Percentiles rank a stretch among this genome's conserved stretches.
These are phyloP conservation scores for Tonatia bakeri DNA, from an alignment of 2,113 vertebrate genomes.

Conservation along the genomic window DNA sequence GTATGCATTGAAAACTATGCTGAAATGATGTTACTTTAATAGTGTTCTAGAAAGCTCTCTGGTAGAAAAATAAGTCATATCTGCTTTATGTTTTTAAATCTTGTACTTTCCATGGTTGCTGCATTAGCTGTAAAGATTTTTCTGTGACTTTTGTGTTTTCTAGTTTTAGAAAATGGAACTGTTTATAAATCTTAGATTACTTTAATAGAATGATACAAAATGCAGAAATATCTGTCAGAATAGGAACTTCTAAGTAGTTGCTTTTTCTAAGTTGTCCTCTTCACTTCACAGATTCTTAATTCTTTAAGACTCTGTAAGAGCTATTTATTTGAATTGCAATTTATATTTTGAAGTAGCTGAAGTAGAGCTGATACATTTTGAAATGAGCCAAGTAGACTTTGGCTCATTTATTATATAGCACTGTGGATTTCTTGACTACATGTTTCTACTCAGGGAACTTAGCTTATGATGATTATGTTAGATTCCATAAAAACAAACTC, in stretches of 20 bases:
- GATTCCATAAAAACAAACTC: conserved; percentile 2
- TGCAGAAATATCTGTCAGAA: not conserved
- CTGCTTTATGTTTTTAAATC: not conserved
- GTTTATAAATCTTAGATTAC: not conserved
- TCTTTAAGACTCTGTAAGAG: not conserved
- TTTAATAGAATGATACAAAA: conserved; percentile 30
- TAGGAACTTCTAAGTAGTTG: not conserved
- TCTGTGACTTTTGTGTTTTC: not conserved
- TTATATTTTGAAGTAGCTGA: conserved; percentile 1
- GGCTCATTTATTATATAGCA: not conserved
- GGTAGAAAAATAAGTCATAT: not conserved
- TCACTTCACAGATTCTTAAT: not conserved
- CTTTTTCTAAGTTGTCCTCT: not conserved
- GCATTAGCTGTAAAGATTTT: not conserved
- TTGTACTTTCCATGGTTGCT: not conserved
- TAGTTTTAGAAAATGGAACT: conserved; percentile 16
- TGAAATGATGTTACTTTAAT: not conserved
- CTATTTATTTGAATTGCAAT: not conserved
- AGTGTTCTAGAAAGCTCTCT: not conserved
- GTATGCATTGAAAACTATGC: not conserved
- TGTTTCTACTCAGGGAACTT: not conserved
- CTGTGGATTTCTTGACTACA: not conserved
- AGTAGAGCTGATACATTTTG: not conserved
- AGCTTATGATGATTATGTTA: not conserved
- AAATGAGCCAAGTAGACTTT: not conserved